phyloP scores from a whole-genome alignment of 2,888 invertebrate species.

The Xylota sylvarum region DNA sequence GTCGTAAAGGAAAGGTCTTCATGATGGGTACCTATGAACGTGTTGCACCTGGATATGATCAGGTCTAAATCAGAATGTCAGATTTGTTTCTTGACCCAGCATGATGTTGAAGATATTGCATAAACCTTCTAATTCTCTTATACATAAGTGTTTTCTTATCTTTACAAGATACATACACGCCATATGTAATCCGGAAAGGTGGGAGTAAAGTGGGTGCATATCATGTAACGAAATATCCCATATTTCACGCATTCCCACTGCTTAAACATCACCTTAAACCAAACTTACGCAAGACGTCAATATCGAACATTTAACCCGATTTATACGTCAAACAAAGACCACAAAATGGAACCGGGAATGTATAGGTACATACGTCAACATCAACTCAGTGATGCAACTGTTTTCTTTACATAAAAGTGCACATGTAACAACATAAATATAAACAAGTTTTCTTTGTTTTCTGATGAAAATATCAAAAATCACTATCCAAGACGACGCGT shows the following conservation, averaged over 20 bases:
- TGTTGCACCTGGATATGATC: no score
- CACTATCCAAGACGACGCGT: slow-evolving; percentile 26
- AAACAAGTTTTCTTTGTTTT: slow-evolving; percentile 59
- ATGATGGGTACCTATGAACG: no score
- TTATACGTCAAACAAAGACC: slow-evolving; percentile 21
- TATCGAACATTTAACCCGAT: slow-evolving; percentile 29
- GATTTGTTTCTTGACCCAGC: no score
- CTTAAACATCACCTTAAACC: slow-evolving; percentile 9
- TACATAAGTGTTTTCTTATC: no score
- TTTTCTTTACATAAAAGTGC: slow-evolving; percentile 12
- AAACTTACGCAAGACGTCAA: slow-evolving; percentile 25
- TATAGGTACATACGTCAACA: background rate
- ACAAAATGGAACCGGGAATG: background rate
- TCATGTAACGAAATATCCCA: background rate
- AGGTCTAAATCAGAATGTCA: no score
- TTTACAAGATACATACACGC: no score
- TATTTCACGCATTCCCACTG: background rate
- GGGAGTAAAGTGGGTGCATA: background rate
- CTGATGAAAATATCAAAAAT: slow-evolving; percentile 21
- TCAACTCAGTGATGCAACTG: slow-evolving; percentile 21
- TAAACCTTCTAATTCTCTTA: no score
- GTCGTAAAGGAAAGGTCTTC: no score
- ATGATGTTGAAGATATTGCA: no score
- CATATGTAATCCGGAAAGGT: background rate
- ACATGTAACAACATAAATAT: slow-evolving; percentile 49